Evolutionary conservation across 2,797 vertebrate genomes (phyloP), one percentile per base, ranked within the genome.

Genomic region (Scomberomorus guttatus): DNA sequence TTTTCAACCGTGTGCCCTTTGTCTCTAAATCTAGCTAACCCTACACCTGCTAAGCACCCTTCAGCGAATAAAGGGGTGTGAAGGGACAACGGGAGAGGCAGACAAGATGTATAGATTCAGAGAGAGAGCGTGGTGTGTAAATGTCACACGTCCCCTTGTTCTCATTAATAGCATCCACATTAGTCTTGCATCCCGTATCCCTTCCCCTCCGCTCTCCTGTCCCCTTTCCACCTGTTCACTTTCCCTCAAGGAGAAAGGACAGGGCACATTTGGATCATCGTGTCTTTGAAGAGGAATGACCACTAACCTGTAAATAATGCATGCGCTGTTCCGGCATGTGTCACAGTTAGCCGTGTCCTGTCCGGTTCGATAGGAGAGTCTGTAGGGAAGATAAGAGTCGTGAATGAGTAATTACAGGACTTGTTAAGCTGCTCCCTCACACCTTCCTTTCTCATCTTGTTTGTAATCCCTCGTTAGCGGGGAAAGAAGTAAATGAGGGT

Each of bases 261-360:
- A 24, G 39, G 44, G 66, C 60, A 59, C 74, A 76, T 84, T 84
- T 58, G 57, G 83, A 87, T 89, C 81, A 50, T 29, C 3, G 13
- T 83, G 89, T 86, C 84, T 87, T 80, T 84, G 83, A 87, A 92
- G 87, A 91, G 75, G 59, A 87, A 79, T 52, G 76, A 70, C 84
- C 22, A 93, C 96, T 82, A 88, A 99, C 98, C 98, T 99, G 91
- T 99, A 99, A 96, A 99, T 99, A 88, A 99, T 98, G 87, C 98
- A 99, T 42, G 98, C 98, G 83, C 98, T 99, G 97, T 99, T 99
- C 96, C 98, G 97, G 96, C 98, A 99, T 3, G 98, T 99, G 96
- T 99, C 98, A 86, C 98, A 99, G 90, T 99, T 99, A 89, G 97
- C 97, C 48, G 98, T 99, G 96, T 99, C 98, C 94, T 99, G 98